Evolutionary conservation across 2,888 invertebrate genomes (phyloP), one percentile per base, ranked within the genome.

Genomic region (Plusia festucae): DNA sequence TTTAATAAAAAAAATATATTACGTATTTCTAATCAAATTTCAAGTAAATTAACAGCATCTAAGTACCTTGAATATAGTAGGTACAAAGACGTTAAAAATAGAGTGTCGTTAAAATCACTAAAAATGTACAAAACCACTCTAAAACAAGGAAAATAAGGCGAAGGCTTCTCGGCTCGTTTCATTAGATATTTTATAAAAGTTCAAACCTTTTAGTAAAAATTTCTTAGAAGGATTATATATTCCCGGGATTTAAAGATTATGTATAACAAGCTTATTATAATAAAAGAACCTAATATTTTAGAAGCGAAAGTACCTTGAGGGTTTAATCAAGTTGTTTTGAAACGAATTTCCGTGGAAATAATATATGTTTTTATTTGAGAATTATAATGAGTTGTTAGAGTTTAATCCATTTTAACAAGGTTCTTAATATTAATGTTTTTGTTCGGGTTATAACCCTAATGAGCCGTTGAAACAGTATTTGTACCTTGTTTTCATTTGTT

Each of bases 151-250:
- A 61, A 69, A 58, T 54, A 44, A 16, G 18, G 18, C 5, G 56
- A 74, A 64, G 46, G 5, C 60, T 64, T 46, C 16, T 68, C 53
- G 11, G 30, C n/a, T 15, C 24, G 8, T 46, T 44, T 53, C 59
- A 60, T 65, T 59, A 53, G 65, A 61, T 68, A 64, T 54, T 68
- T 58, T 18, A 24, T 53, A 52, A 73, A 76, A 78, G 60, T 70
- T 73, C 67, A 77, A 73, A 70, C 61, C 68, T 70, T 68, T 73
- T 72, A 68, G 64, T 65, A 62, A 67, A 62, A 63, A 64, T 65
- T 67, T 63, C 65, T 68, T 55, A 65, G 65, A 79, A 72, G 70
- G 70, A 81, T 81, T 77, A 70, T 53, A 54, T 69, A 77, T 68
- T 74, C 52, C 71, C 68, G 68, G 62, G 64, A 62, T 78, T 77